Conservation (phyloP, 1,140 invertebrate species). For the Drosophila nasuta region DNA sequence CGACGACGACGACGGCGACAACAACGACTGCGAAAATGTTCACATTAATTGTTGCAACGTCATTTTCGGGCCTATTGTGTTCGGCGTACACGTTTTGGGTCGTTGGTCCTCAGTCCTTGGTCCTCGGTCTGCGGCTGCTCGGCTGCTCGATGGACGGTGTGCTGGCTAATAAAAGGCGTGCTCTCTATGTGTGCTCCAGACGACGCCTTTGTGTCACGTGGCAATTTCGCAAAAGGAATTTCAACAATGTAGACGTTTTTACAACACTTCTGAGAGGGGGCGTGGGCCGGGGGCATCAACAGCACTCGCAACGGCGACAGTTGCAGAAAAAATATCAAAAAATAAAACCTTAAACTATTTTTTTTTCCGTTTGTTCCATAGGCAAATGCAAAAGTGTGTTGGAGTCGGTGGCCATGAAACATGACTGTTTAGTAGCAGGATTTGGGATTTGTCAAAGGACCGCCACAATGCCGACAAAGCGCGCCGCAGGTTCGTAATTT, state of each 20-base stretch:
- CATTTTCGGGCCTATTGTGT: conserved; percentile 79
- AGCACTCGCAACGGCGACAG: conserved; percentile 12
- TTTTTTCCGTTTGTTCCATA: conserved; percentile 18
- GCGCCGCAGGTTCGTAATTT: conserved; percentile 36
- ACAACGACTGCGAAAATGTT: conserved; percentile 78
- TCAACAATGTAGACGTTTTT: conserved; percentile 79
- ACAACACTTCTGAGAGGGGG: conserved; percentile 50
- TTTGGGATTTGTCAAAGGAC: conserved; percentile 77
- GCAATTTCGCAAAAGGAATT: conserved; percentile 80
- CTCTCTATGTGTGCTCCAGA: conserved; percentile 74
- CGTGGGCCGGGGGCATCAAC: conserved; percentile 31
- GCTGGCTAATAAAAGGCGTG: conserved; percentile 71
- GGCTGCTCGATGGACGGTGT: conserved; percentile 5
- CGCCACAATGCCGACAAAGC: conserved; percentile 43
- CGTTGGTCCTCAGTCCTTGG: not conserved
- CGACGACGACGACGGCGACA: conserved; percentile 50
- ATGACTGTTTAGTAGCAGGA: conserved; percentile 71
- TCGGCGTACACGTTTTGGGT: conserved; percentile 36
- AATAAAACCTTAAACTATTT: conserved; percentile 34
- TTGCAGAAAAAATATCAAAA: conserved; percentile 16
- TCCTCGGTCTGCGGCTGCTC: not conserved
- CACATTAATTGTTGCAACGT: conserved; percentile 82
- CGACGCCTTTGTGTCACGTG: conserved; percentile 80
- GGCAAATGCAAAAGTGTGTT: conserved; percentile 57
- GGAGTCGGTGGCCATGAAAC: conserved; percentile 61